phyloP scores from a whole-genome alignment of 2,888 invertebrate genomes.

The Onchidella celtica region DNA sequence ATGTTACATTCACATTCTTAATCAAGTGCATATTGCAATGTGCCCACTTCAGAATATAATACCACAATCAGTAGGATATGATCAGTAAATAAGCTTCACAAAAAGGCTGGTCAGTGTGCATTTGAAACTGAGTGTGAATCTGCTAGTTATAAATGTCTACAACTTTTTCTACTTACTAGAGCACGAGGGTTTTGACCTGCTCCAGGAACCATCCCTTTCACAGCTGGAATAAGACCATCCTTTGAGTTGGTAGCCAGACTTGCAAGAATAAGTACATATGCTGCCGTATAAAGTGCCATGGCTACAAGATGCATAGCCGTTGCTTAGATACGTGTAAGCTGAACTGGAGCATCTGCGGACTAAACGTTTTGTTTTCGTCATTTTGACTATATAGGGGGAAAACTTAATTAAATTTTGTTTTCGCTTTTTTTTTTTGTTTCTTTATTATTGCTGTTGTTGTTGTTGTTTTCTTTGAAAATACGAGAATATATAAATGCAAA shows the following conservation, averaged over 20 bases:
- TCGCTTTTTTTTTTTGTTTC: no score
- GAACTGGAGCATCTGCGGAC: not conserved
- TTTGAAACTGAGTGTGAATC: not conserved
- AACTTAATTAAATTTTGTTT: no score
- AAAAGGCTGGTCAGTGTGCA: no score
- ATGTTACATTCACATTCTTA: no score
- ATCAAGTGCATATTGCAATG: no score
- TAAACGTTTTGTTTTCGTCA: not conserved
- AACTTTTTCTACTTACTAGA: no score
- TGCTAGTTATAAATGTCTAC: not conserved
- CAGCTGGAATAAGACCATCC: not conserved
- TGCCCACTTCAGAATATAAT: no score
- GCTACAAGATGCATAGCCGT: not conserved
- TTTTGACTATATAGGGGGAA: no score
- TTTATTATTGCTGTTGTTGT: no score
- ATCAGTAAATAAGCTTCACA: no score
- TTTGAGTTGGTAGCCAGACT: not conserved
- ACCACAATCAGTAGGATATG: no score
- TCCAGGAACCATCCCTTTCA: not conserved
- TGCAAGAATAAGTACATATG: not conserved
- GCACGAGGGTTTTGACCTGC: not conserved
- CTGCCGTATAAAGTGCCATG: not conserved
- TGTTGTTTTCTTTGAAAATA: no score
- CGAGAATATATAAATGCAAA: not conserved
- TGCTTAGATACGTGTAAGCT: not conserved